Percentiles rank a stretch among this genome's conserved stretches.
These are phyloP conservation scores for Protodeltote pygarga DNA, from an alignment of 2,888 invertebrate species.

Conservation along the genomic window DNA sequence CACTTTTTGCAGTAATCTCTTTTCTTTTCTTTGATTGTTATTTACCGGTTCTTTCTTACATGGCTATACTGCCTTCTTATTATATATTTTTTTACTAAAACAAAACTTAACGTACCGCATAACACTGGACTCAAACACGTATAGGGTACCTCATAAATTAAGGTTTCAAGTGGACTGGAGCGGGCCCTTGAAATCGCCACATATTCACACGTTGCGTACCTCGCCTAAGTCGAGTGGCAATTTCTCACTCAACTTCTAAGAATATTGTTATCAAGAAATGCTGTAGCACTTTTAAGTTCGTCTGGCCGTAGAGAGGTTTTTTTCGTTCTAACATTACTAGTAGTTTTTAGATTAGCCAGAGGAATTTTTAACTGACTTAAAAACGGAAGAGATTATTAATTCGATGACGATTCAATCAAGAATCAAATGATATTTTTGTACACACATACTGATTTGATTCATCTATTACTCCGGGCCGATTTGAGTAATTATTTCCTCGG, in stretches of 20 bases:
- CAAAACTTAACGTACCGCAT: slow-evolving; percentile 3
- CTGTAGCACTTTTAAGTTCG: slow-evolving; percentile 16
- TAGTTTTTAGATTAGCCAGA: too few relatives aligned
- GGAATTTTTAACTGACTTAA: too few relatives aligned
- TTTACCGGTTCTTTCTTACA: too few relatives aligned
- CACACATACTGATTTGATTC: too few relatives aligned
- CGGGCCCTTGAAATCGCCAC: slow-evolving; percentile 46
- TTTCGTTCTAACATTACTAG: not conserved
- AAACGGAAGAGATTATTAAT: too few relatives aligned
- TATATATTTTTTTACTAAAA: not conserved
- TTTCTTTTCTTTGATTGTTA: too few relatives aligned
- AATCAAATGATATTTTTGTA: too few relatives aligned
- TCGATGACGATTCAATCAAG: too few relatives aligned
- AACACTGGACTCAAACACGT: slow-evolving; percentile 45
- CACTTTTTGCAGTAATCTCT: too few relatives aligned
- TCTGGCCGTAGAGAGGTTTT: not conserved
- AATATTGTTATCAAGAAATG: slow-evolving; percentile 20
- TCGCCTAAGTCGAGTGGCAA: slow-evolving; percentile 34
- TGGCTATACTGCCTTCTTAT: not conserved
- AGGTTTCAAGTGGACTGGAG: slow-evolving; percentile 57
- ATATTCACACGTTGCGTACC: slow-evolving; percentile 43
- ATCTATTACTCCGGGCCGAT: too few relatives aligned
- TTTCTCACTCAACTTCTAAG: slow-evolving; percentile 28
- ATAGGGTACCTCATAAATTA: slow-evolving; percentile 68
- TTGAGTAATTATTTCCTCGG: too few relatives aligned